These are phyloP conservation scores for Ashinkailepas kermadecensis DNA, from an alignment of 2,888 invertebrate genomes.

Conservation along the genomic window DNA sequence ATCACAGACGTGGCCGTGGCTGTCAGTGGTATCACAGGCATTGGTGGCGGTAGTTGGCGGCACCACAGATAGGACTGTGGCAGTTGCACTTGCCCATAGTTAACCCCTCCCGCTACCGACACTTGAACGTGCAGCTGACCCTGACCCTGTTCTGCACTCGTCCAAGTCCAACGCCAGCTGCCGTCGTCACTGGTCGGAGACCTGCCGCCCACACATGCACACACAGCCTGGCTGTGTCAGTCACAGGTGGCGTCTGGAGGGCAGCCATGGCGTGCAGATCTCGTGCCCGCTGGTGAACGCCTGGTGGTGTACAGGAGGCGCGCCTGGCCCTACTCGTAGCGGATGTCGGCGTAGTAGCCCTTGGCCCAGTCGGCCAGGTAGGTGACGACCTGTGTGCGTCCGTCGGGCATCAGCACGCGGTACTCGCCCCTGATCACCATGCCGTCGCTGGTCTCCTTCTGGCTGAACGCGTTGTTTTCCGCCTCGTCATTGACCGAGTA, in stretches of 20 bases:
- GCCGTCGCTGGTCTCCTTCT: constrained; percentile 23
- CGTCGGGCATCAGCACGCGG: constrained; percentile 24
- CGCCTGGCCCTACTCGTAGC: constrained; percentile 7
- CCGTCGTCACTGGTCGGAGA: too few species aligned
- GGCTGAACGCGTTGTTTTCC: constrained; percentile 19
- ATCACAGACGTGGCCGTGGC: too few species aligned
- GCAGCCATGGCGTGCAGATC: neutral
- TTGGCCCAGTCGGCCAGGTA: constrained; percentile 25
- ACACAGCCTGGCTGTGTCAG: neutral
- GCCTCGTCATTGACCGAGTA: constrained; percentile 21
- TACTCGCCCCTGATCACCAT: constrained; percentile 24
- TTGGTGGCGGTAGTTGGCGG: too few species aligned
- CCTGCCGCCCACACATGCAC: neutral
- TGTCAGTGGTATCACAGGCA: too few species aligned
- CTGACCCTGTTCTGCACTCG: too few species aligned
- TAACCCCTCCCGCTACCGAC: too few species aligned
- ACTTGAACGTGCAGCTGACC: too few species aligned
- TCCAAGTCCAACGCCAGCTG: too few species aligned
- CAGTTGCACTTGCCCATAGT: too few species aligned
- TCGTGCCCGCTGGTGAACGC: neutral
- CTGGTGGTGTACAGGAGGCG: too few species aligned
- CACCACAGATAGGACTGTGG: too few species aligned
- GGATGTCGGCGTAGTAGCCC: constrained; percentile 23
- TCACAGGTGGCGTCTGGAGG: too few species aligned
- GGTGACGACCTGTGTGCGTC: constrained; percentile 22